phyloP scores from a whole-genome alignment of 1,140 invertebrate genomes.

The Trypoxylus dichotomus region DNA sequence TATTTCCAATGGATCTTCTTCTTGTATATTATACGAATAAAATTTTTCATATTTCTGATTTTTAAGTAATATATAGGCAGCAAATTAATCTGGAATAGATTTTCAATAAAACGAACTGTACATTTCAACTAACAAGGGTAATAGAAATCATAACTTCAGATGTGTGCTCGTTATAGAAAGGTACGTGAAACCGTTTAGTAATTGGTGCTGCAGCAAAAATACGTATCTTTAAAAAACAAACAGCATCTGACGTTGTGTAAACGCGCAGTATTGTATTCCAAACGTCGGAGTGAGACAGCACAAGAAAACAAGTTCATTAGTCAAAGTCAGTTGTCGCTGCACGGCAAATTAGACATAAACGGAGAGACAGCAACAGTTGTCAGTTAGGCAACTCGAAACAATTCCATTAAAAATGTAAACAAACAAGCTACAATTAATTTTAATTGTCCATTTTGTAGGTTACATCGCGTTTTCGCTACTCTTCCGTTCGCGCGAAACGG shows the following conservation, averaged over 20 bases:
- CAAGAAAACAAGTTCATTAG: conserved; percentile 17
- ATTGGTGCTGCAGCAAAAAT: no score
- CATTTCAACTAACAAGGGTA: no score
- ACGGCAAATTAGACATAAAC: not conserved
- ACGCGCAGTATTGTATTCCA: not conserved
- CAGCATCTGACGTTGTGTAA: not conserved
- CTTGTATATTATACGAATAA: no score
- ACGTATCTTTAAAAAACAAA: no score
- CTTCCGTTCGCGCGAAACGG: not conserved
- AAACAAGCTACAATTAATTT: conserved; percentile 12
- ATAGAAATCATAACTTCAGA: no score
- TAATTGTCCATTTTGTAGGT: conserved; percentile 19
- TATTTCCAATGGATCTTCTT: no score
- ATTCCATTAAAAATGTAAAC: conserved; percentile 21
- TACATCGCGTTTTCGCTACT: not conserved
- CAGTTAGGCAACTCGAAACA: conserved; percentile 11
- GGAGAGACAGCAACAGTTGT: conserved; percentile 7
- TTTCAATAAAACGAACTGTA: no score
- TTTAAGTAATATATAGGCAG: no score
- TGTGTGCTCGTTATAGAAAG: no score
- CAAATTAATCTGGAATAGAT: no score
- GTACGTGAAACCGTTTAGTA: no score
- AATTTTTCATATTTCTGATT: no score
- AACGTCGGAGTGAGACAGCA: not conserved
- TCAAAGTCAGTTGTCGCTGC: not conserved